Percentiles rank a stretch among this genome's conserved stretches.
These are phyloP conservation scores for Hemiprocne comata DNA, from an alignment of 2,113 vertebrate species.

Conservation along the genomic window DNA sequence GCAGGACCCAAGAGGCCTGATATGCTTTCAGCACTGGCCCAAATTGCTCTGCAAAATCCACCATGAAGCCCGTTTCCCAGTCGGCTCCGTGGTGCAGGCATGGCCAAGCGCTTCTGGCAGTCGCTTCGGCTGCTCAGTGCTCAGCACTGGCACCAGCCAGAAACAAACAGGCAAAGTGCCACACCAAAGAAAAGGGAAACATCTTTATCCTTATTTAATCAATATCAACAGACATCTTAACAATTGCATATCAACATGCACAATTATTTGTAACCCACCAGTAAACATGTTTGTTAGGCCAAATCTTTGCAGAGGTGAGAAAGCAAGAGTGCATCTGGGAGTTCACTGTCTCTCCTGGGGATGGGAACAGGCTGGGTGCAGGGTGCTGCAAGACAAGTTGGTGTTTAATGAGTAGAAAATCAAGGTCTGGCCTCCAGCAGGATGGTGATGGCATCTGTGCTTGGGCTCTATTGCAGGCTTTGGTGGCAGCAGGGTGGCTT, in stretches of 20 bases:
- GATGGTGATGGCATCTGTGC: too few relatives aligned
- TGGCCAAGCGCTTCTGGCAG: constrained; percentile 76
- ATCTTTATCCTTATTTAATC: constrained; percentile 69
- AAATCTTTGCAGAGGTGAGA: not conserved
- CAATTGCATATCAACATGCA: not conserved
- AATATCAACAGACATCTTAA: constrained; percentile 68
- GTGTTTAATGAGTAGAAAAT: not conserved
- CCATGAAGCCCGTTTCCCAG: constrained; percentile 33
- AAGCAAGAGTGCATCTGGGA: not conserved
- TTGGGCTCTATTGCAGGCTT: not conserved
- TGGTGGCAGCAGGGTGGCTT: not conserved
- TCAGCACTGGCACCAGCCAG: constrained; percentile 50
- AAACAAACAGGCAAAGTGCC: constrained; percentile 71
- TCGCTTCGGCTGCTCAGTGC: constrained; percentile 31
- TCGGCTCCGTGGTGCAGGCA: constrained; percentile 4
- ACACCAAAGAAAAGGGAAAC: constrained; percentile 60
- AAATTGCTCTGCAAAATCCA: not conserved
- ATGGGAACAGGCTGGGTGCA: rapidly evolving
- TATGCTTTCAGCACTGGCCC: not conserved
- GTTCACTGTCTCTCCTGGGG: rapidly evolving
- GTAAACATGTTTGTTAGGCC: not conserved
- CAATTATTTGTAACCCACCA: constrained; percentile 45
- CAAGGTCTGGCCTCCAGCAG: not conserved
- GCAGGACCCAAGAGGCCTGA: constrained; percentile 15
- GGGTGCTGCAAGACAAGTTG: not conserved